Evolutionary conservation across 2,797 vertebrate species (phyloP), one percentile per base, ranked within the genome.

Genomic region (Naso thynnoides): DNA sequence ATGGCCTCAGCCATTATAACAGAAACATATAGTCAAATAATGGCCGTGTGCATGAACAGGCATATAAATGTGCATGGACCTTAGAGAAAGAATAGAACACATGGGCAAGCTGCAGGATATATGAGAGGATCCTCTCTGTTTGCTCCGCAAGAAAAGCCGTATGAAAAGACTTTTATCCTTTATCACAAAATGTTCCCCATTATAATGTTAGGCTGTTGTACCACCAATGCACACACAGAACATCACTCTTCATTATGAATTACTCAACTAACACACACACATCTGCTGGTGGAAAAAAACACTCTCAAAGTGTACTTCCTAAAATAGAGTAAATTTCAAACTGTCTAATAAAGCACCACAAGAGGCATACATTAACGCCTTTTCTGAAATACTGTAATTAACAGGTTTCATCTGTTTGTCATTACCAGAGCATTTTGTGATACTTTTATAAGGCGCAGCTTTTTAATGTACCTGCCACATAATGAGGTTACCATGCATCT

Each of bases 311-410:
- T 61, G 29, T 36, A 11, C 13, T 8, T 36, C 33, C 14, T 52
- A 67, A 75, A 78, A 88, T 74, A 47, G 87, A 85, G 85, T 72
- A 18, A 54, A 84, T 81, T 53, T 76, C 72, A 75, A 81, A 65
- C n/a, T 36, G 58, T 67, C 57, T 88, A 83, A 87, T 83, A 77
- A 89, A 84, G 66, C 65, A 68, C 68, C 58, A 81, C 81, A 82
- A 42, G 64, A 69, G 68, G 73, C 31, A 26, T 78, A 71, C 75
- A 85, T 66, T 86, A 83, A 88, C 92, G 92, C 88, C 84, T 86
- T 85, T 70, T 80, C 84, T 82, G 78, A 77, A 73, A 73, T 56
- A 55, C 63, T 73, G 81, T 91, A 91, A 93, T 94, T 92, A 94
- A 67, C 75, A 77, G 72, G 81, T 74, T 83, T 70, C 78, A 76